phyloP scores from a whole-genome alignment of 2,797 vertebrate genomes.

The Poeciliopsis paucimaculata region DNA sequence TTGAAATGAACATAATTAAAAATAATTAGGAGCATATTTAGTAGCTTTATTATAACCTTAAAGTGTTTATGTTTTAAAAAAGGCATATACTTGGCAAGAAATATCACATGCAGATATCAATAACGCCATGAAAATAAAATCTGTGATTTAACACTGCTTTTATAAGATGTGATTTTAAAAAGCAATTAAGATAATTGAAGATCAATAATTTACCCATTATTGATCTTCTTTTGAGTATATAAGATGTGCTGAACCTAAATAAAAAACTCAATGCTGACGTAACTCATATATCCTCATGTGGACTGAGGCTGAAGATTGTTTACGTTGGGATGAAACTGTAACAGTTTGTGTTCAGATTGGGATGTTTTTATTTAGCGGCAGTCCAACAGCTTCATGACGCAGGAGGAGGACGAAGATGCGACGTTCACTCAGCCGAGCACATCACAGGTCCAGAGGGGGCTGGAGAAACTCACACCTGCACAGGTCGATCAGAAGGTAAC shows the following conservation, averaged over 20 bases:
- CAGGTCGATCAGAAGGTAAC: conserved; percentile 84
- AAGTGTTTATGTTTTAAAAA: neutral
- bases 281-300: neutral
- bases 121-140: neutral
- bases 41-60: neutral
- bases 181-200: no score
- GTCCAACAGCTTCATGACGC: conserved; percentile 19
- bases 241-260: neutral
- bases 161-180: no score
- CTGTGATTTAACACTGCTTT: neutral
- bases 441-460: conserved; percentile 78
- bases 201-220: neutral
- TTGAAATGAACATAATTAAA: neutral
- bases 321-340: neutral
- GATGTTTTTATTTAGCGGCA: conserved; percentile 20
- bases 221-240: neutral
- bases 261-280: neutral
- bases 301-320: neutral
- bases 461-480: conserved; percentile 65
- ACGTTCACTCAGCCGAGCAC: conserved; percentile 68
- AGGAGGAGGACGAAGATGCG: conserved; percentile 70
- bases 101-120: neutral
- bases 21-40: neutral
- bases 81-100: neutral
- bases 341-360: neutral